A percentile compares a stretch with the other conserved stretches of the same genome.
Evolutionary conservation across 2,888 invertebrate genomes (phyloP).

Genomic region (Drosophila ochracea): DNA sequence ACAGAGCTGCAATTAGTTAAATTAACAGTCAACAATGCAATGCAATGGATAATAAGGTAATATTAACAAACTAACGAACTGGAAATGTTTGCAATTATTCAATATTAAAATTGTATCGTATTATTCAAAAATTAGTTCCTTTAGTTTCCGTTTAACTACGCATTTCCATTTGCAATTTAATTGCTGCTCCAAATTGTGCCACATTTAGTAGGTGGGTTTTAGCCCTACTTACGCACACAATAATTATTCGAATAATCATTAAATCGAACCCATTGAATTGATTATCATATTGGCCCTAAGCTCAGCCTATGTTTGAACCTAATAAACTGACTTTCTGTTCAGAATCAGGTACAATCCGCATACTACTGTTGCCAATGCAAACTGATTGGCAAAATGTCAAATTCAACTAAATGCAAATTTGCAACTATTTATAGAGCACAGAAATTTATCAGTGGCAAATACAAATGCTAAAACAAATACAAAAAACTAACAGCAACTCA

Average conservation of each 20-base stretch:
- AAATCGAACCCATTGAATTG: slow-evolving; percentile 39
- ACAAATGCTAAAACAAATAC: slow-evolving; percentile 20
- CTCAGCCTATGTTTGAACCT: background rate
- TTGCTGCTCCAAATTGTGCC: background rate
- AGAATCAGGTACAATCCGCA: slow-evolving; percentile 11
- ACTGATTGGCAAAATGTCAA: slow-evolving; percentile 38
- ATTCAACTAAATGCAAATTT: slow-evolving; percentile 44
- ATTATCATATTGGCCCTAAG: slow-evolving; percentile 24
- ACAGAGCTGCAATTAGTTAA: slow-evolving; percentile 41
- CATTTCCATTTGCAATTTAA: slow-evolving; percentile 28
- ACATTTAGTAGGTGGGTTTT: background rate
- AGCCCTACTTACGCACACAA: background rate
- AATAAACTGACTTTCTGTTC: slow-evolving; percentile 38
- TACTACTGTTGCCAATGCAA: slow-evolving; percentile 2
- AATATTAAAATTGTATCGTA: background rate
- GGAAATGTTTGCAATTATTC: slow-evolving; percentile 7
- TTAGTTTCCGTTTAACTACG: background rate
- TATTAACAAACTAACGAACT: slow-evolving; percentile 30
- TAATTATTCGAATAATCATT: slow-evolving; percentile 39
- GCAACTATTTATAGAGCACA: slow-evolving; percentile 41
- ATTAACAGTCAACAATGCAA: slow-evolving; percentile 17
- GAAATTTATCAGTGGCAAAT: slow-evolving; percentile 42
- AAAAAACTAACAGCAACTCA: slow-evolving; percentile 13
- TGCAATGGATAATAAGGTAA: background rate
- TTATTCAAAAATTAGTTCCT: background rate